Evolutionary conservation across 2,113 vertebrate species (phyloP).

Genomic region (Limnothrissa miodon): DNA sequence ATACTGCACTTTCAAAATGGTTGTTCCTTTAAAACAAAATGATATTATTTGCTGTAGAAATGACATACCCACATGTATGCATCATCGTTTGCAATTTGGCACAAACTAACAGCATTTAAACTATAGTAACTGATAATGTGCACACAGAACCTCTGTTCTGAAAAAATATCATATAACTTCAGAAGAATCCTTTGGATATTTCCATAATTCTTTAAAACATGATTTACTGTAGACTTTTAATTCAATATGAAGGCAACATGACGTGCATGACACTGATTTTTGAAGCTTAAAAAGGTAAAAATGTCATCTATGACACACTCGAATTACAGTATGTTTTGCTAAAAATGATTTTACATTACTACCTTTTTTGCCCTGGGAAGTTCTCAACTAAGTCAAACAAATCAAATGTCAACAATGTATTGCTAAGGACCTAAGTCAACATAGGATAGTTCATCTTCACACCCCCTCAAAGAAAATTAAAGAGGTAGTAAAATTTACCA

Average conservation of each 20-base stretch:
- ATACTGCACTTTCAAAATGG: not conserved
- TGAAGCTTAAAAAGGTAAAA: not conserved
- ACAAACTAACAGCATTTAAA: not conserved
- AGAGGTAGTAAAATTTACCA: not conserved
- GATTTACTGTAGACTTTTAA: not conserved
- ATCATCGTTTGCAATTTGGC: not conserved
- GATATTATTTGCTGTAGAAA: not conserved
- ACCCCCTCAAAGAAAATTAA: not conserved
- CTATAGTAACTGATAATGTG: not conserved
- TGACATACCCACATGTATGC: not conserved
- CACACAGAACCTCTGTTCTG: not conserved
- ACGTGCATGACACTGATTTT: not conserved
- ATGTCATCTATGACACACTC: not conserved
- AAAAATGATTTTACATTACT: not conserved
- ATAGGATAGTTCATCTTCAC: not conserved
- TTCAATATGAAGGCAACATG: not conserved
- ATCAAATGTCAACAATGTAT: not conserved
- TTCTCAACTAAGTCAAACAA: not conserved
- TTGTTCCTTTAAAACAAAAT: not conserved
- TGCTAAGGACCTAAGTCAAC: not conserved
- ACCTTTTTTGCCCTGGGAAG: not conserved
- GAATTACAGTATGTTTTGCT: not conserved
- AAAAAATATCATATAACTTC: not conserved
- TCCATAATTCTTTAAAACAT: not conserved
- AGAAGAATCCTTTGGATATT: not conserved